phyloP scores from a whole-genome alignment of 1,140 invertebrate genomes.

The Vanessa tameamea region DNA sequence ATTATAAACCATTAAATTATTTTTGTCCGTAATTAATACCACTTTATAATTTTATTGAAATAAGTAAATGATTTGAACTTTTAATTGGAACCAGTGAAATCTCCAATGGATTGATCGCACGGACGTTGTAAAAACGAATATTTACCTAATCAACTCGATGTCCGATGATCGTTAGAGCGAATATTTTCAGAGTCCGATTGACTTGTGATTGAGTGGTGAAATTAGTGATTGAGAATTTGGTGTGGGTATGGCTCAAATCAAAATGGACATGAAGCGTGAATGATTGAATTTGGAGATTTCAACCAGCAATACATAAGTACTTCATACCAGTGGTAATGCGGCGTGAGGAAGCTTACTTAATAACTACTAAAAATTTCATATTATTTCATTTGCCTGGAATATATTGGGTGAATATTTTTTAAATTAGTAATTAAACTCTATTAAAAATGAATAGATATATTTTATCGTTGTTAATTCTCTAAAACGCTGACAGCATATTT shows the following conservation, averaged over 20 bases:
- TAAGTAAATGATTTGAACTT: conserved; percentile 18
- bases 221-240: conserved; percentile 40
- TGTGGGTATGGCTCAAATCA: conserved; percentile 16
- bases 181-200: conserved; percentile 38
- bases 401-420: too few relatives aligned
- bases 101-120: conserved; percentile 12
- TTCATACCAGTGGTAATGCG: background rate
- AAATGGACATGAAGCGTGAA: conserved; percentile 14
- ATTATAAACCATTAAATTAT: too few relatives aligned
- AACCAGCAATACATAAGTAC: background rate
- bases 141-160: conserved; percentile 34
- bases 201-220: conserved; percentile 37
- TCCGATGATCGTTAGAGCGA: conserved; percentile 34
- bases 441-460: too few relatives aligned
- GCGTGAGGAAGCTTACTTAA: too few relatives aligned
- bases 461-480: too few relatives aligned
- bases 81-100: conserved; percentile 26
- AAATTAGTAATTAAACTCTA: too few relatives aligned
- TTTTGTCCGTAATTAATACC: too few relatives aligned
- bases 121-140: conserved; percentile 28
- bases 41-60: background rate
- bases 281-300: conserved; percentile 13
- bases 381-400: too few relatives aligned
- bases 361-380: too few relatives aligned
- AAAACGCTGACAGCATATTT: too few relatives aligned